Conservation (phyloP, 2,888 invertebrate genomes). For the Diaprepes abbreviatus region DNA sequence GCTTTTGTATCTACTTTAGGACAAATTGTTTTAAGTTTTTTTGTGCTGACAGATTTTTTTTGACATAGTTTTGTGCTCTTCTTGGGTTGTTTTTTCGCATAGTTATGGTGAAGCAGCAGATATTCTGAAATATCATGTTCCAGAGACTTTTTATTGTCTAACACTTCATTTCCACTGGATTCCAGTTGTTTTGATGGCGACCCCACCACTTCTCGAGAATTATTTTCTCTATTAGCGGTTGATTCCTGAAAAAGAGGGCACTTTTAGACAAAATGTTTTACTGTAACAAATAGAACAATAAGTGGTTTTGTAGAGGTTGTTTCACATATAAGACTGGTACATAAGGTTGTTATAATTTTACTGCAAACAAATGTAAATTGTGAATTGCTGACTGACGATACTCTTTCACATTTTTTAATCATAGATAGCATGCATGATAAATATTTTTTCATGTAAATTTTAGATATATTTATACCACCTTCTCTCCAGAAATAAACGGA, state of each 20-base stretch:
- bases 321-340: not conserved
- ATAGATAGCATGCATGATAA: not conserved
- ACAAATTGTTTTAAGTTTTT: constrained; percentile 53
- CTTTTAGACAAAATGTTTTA: not conserved
- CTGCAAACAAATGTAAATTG: not conserved
- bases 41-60: constrained; percentile 18
- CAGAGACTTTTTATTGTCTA: constrained; percentile 57
- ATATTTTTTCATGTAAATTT: too few species aligned
- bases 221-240: constrained; percentile 68
- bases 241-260: constrained; percentile 63
- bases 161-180: constrained; percentile 73
- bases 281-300: not conserved
- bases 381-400: too few species aligned
- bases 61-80: constrained; percentile 22
- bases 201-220: constrained; percentile 87
- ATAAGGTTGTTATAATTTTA: not conserved
- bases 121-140: constrained; percentile 62
- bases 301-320: constrained; percentile 6
- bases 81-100: constrained; percentile 59
- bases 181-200: constrained; percentile 87
- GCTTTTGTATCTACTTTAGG: constrained; percentile 48
- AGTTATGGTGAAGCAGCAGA: constrained; percentile 64
- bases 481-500: too few species aligned
- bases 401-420: not conserved
- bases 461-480: too few species aligned